These are phyloP conservation scores for Drosophila austrosaltans DNA, from an alignment of 2,888 invertebrate species.

Conservation along the genomic window DNA sequence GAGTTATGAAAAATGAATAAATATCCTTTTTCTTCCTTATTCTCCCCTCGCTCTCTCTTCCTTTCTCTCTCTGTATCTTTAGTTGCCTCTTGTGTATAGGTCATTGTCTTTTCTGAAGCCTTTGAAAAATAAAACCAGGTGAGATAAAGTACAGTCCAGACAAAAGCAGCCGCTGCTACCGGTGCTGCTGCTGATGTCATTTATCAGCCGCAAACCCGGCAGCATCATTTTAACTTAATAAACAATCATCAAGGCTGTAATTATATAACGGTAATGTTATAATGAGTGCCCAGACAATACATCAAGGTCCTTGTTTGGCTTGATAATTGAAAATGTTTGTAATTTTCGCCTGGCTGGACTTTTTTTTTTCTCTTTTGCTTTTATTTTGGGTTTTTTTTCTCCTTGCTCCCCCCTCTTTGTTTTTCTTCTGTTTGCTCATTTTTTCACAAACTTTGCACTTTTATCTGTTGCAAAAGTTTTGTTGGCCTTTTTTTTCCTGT, in stretches of 20 bases:
- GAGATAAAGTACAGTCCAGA: constrained; percentile 54
- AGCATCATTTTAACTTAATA: constrained; percentile 70
- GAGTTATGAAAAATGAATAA: constrained; percentile 51
- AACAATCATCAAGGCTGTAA: constrained; percentile 75
- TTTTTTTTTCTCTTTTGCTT: constrained; percentile 16
- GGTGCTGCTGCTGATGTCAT: constrained; percentile 36
- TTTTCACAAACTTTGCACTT: constrained; percentile 69
- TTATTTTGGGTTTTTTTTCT: constrained; percentile 9
- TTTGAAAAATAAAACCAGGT: constrained; percentile 53
- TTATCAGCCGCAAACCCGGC: constrained; percentile 56
- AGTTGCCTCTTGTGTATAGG: constrained; percentile 18
- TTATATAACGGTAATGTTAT: constrained; percentile 70
- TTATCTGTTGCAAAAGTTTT: constrained; percentile 72
- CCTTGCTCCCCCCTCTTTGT: background rate
- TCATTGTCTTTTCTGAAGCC: constrained; percentile 23
- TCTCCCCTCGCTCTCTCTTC: background rate
- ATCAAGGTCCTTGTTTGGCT: constrained; percentile 64
- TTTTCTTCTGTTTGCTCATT: constrained; percentile 22
- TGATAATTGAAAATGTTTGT: constrained; percentile 77
- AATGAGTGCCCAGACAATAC: constrained; percentile 69
- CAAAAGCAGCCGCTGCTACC: constrained; percentile 36
- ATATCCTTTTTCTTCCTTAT: background rate
- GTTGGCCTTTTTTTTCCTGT: constrained; percentile 53
- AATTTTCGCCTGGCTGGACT: constrained; percentile 61
- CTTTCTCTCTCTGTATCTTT: background rate